Percentiles rank a stretch among this genome's conserved stretches.
Conservation (phyloP, 2,888 invertebrate species). For the Ptilodon capucinus region DNA sequence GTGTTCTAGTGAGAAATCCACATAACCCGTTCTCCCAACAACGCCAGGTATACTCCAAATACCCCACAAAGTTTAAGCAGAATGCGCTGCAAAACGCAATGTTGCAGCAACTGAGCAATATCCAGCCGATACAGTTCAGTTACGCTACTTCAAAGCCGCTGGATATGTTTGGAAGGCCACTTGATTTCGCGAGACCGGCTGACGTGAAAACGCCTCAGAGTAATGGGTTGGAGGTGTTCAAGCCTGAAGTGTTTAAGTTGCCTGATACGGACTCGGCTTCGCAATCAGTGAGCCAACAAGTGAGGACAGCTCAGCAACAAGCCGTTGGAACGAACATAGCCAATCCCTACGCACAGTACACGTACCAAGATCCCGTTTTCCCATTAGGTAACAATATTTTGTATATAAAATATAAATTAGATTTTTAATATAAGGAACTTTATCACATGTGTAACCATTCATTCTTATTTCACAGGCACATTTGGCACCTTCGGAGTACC, state of each 20-base stretch:
- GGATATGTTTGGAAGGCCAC: conserved; percentile 62
- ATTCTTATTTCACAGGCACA: conserved; percentile 67
- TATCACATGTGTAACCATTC: not conserved
- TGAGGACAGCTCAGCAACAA: conserved; percentile 74
- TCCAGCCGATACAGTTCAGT: conserved; percentile 69
- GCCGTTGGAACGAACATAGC: conserved; percentile 41
- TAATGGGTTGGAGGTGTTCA: conserved; percentile 58
- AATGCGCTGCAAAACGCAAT: conserved; percentile 52
- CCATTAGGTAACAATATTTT: conserved; percentile 61
- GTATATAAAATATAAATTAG: not conserved
- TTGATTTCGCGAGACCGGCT: conserved; percentile 60
- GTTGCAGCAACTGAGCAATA: conserved; percentile 63
- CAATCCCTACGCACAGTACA: conserved; percentile 60
- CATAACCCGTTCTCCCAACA: conserved; percentile 65
- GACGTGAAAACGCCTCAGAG: conserved; percentile 46
- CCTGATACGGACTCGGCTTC: conserved; percentile 66
- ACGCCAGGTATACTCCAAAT: conserved; percentile 63
- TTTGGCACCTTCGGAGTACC: conserved; percentile 84
- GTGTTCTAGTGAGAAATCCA: conserved; percentile 64
- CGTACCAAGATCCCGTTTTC: conserved; percentile 63
- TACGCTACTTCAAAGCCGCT: conserved; percentile 61
- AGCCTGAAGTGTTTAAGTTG: conserved; percentile 70
- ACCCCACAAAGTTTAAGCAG: conserved; percentile 64
- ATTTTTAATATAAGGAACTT: too few species aligned
- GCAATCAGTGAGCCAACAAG: conserved; percentile 62